These are phyloP conservation scores for Apodemia zela DNA, from an alignment of 2,888 invertebrate species.

Conservation along the genomic window DNA sequence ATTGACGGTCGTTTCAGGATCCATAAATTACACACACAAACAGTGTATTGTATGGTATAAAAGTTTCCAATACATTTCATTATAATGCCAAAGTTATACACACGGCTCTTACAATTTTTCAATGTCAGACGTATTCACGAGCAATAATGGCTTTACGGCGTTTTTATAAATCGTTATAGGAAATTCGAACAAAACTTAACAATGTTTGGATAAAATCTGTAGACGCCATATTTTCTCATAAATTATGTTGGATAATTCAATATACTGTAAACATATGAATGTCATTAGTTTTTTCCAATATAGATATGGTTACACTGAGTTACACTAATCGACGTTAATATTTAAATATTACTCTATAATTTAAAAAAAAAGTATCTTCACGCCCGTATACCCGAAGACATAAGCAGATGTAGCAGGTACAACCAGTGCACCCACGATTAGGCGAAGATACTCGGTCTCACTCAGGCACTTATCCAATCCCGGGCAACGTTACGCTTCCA, in stretches of 20 bases:
- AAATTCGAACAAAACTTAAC: background rate
- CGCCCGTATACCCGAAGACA: too few relatives aligned
- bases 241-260: too few relatives aligned
- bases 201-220: background rate
- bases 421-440: too few relatives aligned
- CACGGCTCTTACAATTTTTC: slow-evolving; percentile 27
- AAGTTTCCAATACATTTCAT: slow-evolving; percentile 14
- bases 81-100: slow-evolving; percentile 22
- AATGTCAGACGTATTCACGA: slow-evolving; percentile 31
- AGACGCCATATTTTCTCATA: too few relatives aligned
- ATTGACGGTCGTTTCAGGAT: background rate
- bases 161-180: slow-evolving; percentile 29
- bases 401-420: too few relatives aligned
- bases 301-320: background rate
- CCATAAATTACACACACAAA: background rate
- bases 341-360: background rate
- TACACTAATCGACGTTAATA: background rate
- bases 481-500: too few relatives aligned
- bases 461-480: too few relatives aligned
- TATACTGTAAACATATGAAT: too few relatives aligned
- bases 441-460: too few relatives aligned
- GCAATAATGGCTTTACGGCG: slow-evolving; percentile 29
- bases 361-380: too few relatives aligned
- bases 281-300: background rate
- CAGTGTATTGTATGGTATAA: background rate